Evolutionary conservation across 2,888 invertebrate genomes (phyloP), one percentile per base, ranked within the genome.

Genomic region (Isotomurus palustris): DNA sequence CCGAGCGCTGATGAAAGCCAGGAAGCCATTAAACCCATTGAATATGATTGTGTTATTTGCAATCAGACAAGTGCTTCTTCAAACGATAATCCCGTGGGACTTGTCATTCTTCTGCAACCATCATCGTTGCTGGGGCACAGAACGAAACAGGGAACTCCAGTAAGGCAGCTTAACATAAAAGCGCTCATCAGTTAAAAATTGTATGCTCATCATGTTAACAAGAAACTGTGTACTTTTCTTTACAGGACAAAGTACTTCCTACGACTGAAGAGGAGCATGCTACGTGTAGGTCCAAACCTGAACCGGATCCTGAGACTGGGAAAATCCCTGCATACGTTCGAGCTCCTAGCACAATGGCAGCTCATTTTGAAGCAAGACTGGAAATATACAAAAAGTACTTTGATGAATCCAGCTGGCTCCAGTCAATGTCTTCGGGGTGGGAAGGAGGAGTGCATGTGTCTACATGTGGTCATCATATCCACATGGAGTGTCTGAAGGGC

Each of bases 381-480:
- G 86, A 87, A 72, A 83, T 88, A 71, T 80, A 91, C 69, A 83
- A 83, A 70, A 79, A 83, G 58, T 84, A 88, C 76, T 92, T 91
- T 74, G 86, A 85, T 73, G 80, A 83, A 71, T 82, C 84, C 72
- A 88, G 88, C 1, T 90, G 88, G 88, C 81, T 87, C 73, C 75
- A 87, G 36, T 84, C 86, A 2, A 83, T 90, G 58, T 88, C 87
- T 74, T 82, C 87, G 71, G 89, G 90, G 3, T 90, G 88, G 84
- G 89, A 90, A 76, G 90, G 91, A 64, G 95, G 50, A 6, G 90
- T 95, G 52, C 88, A 91, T 76, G 89, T 92, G 52, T 89, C 90
- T 76, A 91, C 95, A 1, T 97, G 97, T 79, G 96, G 97, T 0
- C 99, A 99, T 78, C 91, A 93, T 77, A 82, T 97, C 58, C 97